Evolutionary conservation across 2,888 invertebrate species (phyloP).

Genomic region (Perizoma affinitatum): DNA sequence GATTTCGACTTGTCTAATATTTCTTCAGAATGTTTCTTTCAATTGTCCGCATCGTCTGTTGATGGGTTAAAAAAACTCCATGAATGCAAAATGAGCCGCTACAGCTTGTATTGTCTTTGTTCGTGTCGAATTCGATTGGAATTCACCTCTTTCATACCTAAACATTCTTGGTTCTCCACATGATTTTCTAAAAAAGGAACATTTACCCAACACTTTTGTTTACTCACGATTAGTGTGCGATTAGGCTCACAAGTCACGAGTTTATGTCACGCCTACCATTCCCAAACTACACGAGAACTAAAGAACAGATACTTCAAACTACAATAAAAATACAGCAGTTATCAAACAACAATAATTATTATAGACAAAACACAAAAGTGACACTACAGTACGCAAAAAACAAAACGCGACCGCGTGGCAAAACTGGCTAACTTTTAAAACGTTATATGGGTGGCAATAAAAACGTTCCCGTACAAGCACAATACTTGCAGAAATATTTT

Average conservation of each 20-base stretch:
- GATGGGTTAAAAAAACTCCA: constrained; percentile 72
- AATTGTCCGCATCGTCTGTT: neutral
- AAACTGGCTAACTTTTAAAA: constrained; percentile 82
- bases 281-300: constrained; percentile 33
- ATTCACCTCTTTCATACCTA: constrained; percentile 49
- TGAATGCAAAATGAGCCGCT: constrained; percentile 79
- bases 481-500: constrained; percentile 84
- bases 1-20: neutral
- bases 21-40: neutral
- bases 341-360: constrained; percentile 77
- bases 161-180: constrained; percentile 35
- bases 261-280: constrained; percentile 32
- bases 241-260: constrained; percentile 27
- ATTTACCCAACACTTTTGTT: constrained; percentile 24
- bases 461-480: constrained; percentile 81
- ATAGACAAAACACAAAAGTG: constrained; percentile 62
- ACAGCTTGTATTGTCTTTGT: constrained; percentile 65
- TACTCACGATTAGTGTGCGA: constrained; percentile 30
- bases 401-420: constrained; percentile 64
- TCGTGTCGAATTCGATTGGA: constrained; percentile 71
- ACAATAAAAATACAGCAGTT: constrained; percentile 62
- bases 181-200: constrained; percentile 21
- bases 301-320: constrained; percentile 36
- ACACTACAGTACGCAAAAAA: constrained; percentile 54
- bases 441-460: constrained; percentile 83